These are phyloP conservation scores for Eristalis intricaria DNA, from an alignment of 2,888 invertebrate genomes.

Conservation along the genomic window DNA sequence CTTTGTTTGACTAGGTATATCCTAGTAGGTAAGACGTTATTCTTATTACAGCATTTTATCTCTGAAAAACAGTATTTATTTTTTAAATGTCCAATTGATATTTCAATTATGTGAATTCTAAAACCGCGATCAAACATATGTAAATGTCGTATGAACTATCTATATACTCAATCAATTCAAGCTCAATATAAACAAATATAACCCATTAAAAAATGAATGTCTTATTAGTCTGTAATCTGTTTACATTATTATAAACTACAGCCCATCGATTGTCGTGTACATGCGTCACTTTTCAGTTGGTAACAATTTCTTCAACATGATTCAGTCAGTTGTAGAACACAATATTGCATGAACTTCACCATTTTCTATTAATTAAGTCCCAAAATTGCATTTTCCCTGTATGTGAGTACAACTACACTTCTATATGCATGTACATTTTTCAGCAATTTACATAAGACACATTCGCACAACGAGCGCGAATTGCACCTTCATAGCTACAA, in stretches of 20 bases:
- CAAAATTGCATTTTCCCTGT: not conserved
- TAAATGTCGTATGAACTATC: too few species aligned
- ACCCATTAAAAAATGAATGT: not conserved
- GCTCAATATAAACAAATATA: not conserved
- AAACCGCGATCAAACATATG: too few species aligned
- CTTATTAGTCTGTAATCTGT: not conserved
- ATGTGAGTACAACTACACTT: not conserved
- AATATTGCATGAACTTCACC: not conserved
- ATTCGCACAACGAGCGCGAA: slow-evolving; percentile 25
- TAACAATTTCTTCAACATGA: not conserved
- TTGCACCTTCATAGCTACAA: slow-evolving; percentile 14
- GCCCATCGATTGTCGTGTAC: not conserved
- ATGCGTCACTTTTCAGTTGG: not conserved
- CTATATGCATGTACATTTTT: not conserved
- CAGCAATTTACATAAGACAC: not conserved
- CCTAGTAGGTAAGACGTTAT: too few species aligned
- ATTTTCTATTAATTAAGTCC: not conserved
- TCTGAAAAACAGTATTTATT: too few species aligned
- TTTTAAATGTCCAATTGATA: too few species aligned
- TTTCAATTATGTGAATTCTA: too few species aligned
- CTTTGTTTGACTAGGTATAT: too few species aligned
- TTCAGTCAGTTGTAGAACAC: not conserved
- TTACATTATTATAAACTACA: not conserved
- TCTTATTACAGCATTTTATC: too few species aligned
- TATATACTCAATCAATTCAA: too few species aligned